Evolutionary conservation across 2,113 vertebrate genomes (phyloP).

Genomic region (Poecile atricapillus): DNA sequence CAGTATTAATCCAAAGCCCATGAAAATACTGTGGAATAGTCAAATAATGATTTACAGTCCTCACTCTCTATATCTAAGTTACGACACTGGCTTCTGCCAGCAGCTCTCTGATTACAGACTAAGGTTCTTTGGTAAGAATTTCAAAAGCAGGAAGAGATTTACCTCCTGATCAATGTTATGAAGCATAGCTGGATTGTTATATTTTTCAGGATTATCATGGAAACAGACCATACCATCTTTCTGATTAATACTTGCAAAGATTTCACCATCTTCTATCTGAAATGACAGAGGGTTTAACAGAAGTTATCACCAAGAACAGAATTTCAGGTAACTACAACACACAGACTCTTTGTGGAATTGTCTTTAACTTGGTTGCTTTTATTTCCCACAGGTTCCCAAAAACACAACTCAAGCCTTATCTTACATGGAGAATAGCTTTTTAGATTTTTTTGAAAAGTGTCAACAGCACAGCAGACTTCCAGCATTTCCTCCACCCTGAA

Average conservation of each 20-base stretch:
- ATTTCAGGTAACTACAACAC: not conserved
- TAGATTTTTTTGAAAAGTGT: not conserved
- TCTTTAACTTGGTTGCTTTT: not conserved
- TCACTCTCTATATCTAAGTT: not conserved
- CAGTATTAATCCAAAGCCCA: not conserved
- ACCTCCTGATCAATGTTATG: conserved; percentile 99
- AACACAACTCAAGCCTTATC: not conserved
- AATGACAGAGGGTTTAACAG: not conserved
- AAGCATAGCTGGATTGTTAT: conserved; percentile 99
- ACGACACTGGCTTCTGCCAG: not conserved
- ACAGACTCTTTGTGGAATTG: not conserved
- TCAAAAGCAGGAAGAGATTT: not conserved
- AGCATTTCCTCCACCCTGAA: not conserved
- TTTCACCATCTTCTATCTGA: conserved; percentile 99
- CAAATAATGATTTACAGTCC: not conserved
- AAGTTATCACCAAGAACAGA: not conserved
- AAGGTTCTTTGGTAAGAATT: not conserved
- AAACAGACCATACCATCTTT: conserved; percentile 99
- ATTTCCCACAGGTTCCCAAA: not conserved
- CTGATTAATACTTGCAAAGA: conserved; percentile 99
- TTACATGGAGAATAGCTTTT: not conserved
- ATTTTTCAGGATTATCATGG: conserved; percentile 99
- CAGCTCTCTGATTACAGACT: not conserved
- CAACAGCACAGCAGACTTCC: not conserved
- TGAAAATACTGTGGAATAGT: not conserved